phyloP scores from a whole-genome alignment of 2,888 invertebrate species.

The Cetonia aurata region DNA sequence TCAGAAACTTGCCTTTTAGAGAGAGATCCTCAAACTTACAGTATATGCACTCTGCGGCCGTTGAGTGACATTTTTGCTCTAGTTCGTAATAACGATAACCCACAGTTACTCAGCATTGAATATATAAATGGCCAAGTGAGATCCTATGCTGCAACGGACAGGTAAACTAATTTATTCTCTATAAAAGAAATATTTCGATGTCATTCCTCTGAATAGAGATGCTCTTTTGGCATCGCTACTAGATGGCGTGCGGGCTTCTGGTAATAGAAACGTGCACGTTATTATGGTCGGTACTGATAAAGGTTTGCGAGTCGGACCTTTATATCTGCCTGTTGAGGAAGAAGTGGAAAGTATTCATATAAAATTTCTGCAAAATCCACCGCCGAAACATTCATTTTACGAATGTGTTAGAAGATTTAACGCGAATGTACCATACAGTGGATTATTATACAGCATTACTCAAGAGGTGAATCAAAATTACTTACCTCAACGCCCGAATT shows the following conservation, averaged over 20 bases:
- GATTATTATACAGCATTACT: slow-evolving; percentile 94
- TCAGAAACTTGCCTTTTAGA: slow-evolving; percentile 97
- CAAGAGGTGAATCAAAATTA: slow-evolving; percentile 80
- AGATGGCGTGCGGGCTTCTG: slow-evolving; percentile 96
- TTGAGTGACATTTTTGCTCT: slow-evolving; percentile 90
- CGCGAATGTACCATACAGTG: slow-evolving; percentile 97
- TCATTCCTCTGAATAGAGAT: slow-evolving; percentile 73
- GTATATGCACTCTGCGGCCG: slow-evolving; percentile 88
- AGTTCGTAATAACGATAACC: slow-evolving; percentile 89
- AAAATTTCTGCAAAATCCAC: slow-evolving; percentile 79
- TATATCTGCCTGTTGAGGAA: slow-evolving; percentile 93
- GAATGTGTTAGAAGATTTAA: slow-evolving; percentile 96
- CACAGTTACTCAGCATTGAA: slow-evolving; percentile 94
- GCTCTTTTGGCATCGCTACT: slow-evolving; percentile 93
- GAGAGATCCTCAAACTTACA: slow-evolving; percentile 97
- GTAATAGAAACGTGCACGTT: slow-evolving; percentile 96
- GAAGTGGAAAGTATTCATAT: slow-evolving; percentile 95
- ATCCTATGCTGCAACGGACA: slow-evolving; percentile 91
- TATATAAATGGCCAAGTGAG: slow-evolving; percentile 92
- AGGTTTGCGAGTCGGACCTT: slow-evolving; percentile 89
- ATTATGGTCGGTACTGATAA: slow-evolving; percentile 87
- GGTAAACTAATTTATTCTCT: slow-evolving; percentile 67
- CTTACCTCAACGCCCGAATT: too few species aligned
- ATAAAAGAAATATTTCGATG: neutral
- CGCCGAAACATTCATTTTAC: slow-evolving; percentile 74